Percentiles rank a stretch among this genome's conserved stretches.
These are phyloP conservation scores for Manis javanica DNA, from an alignment of 2,797 vertebrate species.

Conservation along the genomic window DNA sequence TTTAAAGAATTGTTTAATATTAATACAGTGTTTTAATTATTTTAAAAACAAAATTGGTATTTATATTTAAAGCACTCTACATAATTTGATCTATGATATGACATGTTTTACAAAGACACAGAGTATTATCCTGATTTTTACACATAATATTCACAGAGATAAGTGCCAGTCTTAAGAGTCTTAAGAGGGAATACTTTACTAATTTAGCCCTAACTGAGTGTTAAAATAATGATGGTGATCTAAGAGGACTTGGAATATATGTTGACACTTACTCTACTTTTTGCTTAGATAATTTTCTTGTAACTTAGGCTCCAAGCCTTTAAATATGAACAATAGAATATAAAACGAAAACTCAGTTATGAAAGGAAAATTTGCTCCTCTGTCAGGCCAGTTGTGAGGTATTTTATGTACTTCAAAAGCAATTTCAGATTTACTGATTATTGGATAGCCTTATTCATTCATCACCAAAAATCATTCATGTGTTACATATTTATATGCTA, in stretches of 20 bases:
- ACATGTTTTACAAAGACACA: background rate
- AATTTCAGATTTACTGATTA: conserved; percentile 15
- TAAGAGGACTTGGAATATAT: background rate
- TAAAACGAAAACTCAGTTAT: conserved; percentile 2
- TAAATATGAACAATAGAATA: background rate
- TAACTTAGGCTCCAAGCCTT: background rate
- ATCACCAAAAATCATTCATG: conserved; percentile 1
- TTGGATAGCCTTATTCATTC: background rate
- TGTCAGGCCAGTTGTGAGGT: background rate
- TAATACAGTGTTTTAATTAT: conserved; percentile 40
- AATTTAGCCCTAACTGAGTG: background rate
- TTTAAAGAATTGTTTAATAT: background rate
- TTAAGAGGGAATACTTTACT: background rate
- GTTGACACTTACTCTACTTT: background rate
- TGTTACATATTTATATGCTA: background rate
- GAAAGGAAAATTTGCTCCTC: background rate
- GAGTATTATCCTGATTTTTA: background rate
- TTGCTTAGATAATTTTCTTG: conserved; percentile 28
- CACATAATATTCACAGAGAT: background rate
- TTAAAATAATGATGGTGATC: background rate
- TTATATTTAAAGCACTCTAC: conserved; percentile 20
- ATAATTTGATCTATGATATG: background rate
- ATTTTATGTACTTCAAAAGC: conserved; percentile 1
- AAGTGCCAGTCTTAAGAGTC: background rate
- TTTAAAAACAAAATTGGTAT: background rate